These are phyloP conservation scores for Podiceps cristatus DNA, from an alignment of 2,113 vertebrate species.

Conservation along the genomic window DNA sequence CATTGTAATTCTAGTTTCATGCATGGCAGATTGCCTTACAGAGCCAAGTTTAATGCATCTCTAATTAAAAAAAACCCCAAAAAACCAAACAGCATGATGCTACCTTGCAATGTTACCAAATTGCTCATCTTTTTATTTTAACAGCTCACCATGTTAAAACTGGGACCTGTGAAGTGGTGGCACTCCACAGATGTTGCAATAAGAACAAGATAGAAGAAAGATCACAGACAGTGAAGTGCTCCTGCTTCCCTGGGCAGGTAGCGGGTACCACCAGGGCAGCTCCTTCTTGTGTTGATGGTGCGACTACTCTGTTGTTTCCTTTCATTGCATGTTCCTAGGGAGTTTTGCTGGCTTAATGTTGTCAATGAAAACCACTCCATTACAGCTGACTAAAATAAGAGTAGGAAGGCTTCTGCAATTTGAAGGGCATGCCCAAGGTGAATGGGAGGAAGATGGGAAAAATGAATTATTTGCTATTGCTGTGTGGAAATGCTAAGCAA, in stretches of 20 bases:
- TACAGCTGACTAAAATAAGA: neutral
- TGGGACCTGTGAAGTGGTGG: constrained; percentile 97
- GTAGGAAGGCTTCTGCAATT: neutral
- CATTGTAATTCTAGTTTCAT: constrained; percentile 39
- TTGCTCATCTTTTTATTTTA: constrained; percentile 57
- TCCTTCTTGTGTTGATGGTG: constrained; percentile 98
- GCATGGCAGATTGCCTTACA: neutral
- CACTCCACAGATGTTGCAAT: constrained; percentile 97
- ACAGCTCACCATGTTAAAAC: constrained; percentile 91
- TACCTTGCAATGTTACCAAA: neutral
- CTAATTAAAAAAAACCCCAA: constrained; percentile 50
- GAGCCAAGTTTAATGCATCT: constrained; percentile 38
- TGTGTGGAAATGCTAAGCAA: neutral
- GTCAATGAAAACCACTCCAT: neutral
- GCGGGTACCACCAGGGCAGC: constrained; percentile 94
- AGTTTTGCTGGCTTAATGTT: neutral
- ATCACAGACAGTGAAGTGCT: constrained; percentile 98
- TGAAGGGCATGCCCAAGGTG: neutral
- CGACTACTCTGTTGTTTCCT: constrained; percentile 55
- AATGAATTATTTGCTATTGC: neutral
- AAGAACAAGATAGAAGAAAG: constrained; percentile 99
- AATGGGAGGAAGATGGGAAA: neutral
- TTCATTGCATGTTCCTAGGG: neutral
- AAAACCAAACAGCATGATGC: neutral
- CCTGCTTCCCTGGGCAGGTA: constrained; percentile 98